Evolutionary conservation across 1,140 invertebrate genomes (phyloP).

Genomic region (Platyscapa corneri): DNA sequence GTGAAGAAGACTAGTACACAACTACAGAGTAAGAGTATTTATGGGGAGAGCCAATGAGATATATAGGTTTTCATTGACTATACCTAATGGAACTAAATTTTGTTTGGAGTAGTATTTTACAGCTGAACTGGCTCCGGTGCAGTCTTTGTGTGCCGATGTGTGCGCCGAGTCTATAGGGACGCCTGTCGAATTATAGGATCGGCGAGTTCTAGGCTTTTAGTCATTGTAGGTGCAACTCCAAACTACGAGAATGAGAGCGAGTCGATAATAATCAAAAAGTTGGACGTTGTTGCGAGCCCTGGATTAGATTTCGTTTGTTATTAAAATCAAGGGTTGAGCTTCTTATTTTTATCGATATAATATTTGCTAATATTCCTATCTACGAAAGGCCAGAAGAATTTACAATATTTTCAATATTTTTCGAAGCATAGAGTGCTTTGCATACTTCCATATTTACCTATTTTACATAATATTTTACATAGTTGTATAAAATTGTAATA

Average conservation of each 20-base stretch:
- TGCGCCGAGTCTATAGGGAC: background rate
- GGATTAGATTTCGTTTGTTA: background rate
- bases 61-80: conserved; percentile 17
- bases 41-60: conserved; percentile 33
- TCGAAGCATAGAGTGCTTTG: background rate
- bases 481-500: too few species aligned
- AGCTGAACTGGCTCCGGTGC: background rate
- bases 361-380: background rate
- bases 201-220: background rate
- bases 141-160: background rate
- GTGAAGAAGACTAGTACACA: background rate
- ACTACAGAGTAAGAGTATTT: conserved; percentile 26
- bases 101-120: conserved; percentile 43
- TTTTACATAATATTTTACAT: too few species aligned
- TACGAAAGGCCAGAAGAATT: background rate
- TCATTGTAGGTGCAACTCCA: background rate
- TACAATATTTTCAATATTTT: background rate
- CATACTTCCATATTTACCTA: background rate
- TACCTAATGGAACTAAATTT: conserved; percentile 46
- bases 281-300: background rate
- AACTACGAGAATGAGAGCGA: background rate
- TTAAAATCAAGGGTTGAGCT: background rate
- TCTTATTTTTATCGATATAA: background rate
- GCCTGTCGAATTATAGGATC: background rate
- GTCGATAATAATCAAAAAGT: background rate